Conservation (phyloP, 1,140 invertebrate genomes). For the Drosophila sp. region DNA sequence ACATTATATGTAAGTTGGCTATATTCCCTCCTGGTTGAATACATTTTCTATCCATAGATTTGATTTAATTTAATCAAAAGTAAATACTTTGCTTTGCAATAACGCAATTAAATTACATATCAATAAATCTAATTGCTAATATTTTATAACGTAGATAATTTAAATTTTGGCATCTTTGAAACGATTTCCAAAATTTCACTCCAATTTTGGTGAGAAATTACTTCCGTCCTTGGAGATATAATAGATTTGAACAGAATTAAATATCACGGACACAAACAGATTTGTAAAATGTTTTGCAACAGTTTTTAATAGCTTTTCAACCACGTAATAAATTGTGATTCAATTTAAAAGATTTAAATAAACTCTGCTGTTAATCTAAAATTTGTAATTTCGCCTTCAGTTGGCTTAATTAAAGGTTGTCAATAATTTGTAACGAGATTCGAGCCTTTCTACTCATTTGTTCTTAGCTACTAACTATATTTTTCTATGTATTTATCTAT, state of each 20-base stretch:
- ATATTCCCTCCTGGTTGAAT: constrained; percentile 18
- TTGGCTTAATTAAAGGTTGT: constrained; percentile 24
- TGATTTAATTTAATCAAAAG: constrained; percentile 23
- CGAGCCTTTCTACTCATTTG: constrained; percentile 16
- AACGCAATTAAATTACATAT: constrained; percentile 34
- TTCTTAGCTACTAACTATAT: constrained; percentile 37
- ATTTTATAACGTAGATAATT: constrained; percentile 7
- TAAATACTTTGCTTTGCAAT: constrained; percentile 36
- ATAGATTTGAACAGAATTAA: constrained; percentile 18
- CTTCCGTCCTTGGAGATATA: background rate
- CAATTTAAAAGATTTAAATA: constrained; percentile 9
- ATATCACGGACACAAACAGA: constrained; percentile 30
- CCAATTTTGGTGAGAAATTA: background rate
- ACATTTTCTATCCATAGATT: background rate
- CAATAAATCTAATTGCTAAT: constrained; percentile 12
- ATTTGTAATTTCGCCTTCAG: background rate
- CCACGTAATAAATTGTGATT: constrained; percentile 14
- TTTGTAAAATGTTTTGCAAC: constrained; percentile 2
- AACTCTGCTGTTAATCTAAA: background rate
- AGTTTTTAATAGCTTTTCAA: background rate
- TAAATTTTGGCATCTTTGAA: background rate
- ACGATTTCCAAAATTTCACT: background rate
- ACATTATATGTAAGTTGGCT: constrained; percentile 19
- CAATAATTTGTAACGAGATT: constrained; percentile 18
- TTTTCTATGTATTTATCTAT: constrained; percentile 15